Percentiles rank a stretch among this genome's conserved stretches.
Evolutionary conservation across 2,113 vertebrate species (phyloP).

Genomic region (Oreochromis aureus): DNA sequence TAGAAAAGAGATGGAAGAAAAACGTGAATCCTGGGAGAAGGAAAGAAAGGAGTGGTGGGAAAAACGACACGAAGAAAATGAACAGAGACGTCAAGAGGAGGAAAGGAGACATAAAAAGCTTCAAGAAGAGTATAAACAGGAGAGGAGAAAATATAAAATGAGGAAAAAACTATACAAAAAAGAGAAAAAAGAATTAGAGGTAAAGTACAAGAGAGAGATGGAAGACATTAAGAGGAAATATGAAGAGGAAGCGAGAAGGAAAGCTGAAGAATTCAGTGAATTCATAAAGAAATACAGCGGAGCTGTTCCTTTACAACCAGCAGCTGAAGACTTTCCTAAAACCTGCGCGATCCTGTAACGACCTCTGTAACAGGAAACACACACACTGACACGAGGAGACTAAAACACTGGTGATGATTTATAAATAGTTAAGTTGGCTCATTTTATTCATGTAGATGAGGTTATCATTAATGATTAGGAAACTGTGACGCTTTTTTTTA

Average conservation of each 20-base stretch:
- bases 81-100: neutral
- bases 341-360: neutral
- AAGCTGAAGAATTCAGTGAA: neutral
- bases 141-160: fast-evolving
- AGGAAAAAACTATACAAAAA: neutral
- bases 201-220: neutral
- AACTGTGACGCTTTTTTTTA: too few species aligned
- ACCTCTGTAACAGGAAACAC: neutral
- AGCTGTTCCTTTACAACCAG: neutral
- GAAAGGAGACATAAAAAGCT: fast-evolving
- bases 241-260: neutral
- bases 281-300: neutral
- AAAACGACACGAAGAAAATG: neutral
- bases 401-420: neutral
- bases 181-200: neutral
- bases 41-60: neutral
- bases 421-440: too few species aligned
- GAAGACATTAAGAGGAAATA: neutral
- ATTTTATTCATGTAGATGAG: too few species aligned
- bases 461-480: too few species aligned
- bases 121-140: neutral
- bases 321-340: neutral
- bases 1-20: neutral
- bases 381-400: neutral
- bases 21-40: neutral